phyloP scores from a whole-genome alignment of 2,888 invertebrate species.

The Himalopsyche kuldschensis region DNA sequence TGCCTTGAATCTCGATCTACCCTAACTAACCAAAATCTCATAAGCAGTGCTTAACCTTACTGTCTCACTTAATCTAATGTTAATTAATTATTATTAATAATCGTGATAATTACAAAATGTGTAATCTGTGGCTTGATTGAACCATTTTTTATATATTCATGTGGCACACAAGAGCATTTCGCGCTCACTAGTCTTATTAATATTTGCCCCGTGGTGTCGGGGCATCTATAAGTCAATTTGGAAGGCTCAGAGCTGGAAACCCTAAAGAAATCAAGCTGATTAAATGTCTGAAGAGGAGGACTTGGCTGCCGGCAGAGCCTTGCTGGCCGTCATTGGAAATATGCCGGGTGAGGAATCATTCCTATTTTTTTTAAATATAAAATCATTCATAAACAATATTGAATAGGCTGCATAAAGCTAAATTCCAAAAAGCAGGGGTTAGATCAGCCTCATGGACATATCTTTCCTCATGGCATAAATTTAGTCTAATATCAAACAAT shows the following conservation, averaged over 20 bases:
- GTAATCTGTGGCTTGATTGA: not conserved
- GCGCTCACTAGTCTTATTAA: not conserved
- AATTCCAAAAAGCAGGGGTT: not conserved
- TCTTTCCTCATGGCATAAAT: not conserved
- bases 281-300: slow-evolving; percentile 59
- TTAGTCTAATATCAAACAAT: too few relatives aligned
- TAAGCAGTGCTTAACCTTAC: not conserved
- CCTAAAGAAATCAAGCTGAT: slow-evolving; percentile 39
- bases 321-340: slow-evolving; percentile 51
- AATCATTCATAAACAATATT: too few relatives aligned
- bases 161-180: not conserved
- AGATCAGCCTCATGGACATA: not conserved
- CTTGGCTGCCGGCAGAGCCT: slow-evolving; percentile 53
- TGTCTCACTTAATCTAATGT: not conserved
- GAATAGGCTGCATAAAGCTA: too few relatives aligned
- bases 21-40: not conserved
- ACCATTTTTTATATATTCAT: not conserved
- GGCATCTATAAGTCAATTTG: not conserved
- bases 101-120: not conserved
- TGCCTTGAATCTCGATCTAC: not conserved
- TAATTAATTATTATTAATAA: not conserved
- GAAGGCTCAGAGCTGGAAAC: not conserved
- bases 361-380: too few relatives aligned
- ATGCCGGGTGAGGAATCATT: slow-evolving; percentile 48
- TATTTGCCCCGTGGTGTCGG: not conserved